A percentile compares a stretch with the other conserved stretches of the same genome.
These are phyloP conservation scores for Campylomormyrus tamandua DNA, from an alignment of 2,113 vertebrate species.

Conservation along the genomic window DNA sequence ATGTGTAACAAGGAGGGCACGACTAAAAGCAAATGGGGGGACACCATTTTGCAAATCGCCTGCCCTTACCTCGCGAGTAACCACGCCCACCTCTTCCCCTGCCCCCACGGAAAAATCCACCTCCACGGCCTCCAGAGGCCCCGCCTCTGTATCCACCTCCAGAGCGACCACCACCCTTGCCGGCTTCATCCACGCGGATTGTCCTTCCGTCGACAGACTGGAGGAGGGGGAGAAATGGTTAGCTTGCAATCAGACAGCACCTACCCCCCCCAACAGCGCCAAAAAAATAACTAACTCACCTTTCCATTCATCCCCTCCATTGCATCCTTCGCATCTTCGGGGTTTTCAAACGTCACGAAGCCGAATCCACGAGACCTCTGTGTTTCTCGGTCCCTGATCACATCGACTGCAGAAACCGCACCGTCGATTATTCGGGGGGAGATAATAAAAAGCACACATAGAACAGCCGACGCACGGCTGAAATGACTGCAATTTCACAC, in stretches of 20 bases:
- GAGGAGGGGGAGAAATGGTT: background rate
- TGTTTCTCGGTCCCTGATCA: conserved; percentile 91
- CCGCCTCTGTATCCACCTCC: conserved; percentile 65
- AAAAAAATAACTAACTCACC: conserved; percentile 53
- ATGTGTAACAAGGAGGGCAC: conserved; percentile 18
- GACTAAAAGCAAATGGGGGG: conserved; percentile 25
- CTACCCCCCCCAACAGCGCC: background rate
- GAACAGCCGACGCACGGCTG: background rate
- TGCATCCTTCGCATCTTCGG: conserved; percentile 90
- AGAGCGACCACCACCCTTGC: conserved; percentile 69
- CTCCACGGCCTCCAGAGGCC: conserved; percentile 41
- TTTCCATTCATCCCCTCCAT: conserved; percentile 96
- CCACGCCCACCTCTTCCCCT: conserved; percentile 75
- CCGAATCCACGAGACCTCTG: conserved; percentile 89
- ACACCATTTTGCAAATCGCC: conserved; percentile 17
- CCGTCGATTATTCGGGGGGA: background rate
- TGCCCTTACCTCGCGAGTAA: conserved; percentile 63
- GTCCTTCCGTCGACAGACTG: conserved; percentile 85
- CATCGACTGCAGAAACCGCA: conserved; percentile 67
- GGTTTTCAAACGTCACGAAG: conserved; percentile 92
- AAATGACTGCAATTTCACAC: too few relatives aligned
- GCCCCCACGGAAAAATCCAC: conserved; percentile 70
- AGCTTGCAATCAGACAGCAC: background rate
- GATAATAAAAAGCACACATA: background rate
- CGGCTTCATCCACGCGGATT: conserved; percentile 92